phyloP scores from a whole-genome alignment of 2,797 vertebrate genomes.

The Gallinago stenura region DNA sequence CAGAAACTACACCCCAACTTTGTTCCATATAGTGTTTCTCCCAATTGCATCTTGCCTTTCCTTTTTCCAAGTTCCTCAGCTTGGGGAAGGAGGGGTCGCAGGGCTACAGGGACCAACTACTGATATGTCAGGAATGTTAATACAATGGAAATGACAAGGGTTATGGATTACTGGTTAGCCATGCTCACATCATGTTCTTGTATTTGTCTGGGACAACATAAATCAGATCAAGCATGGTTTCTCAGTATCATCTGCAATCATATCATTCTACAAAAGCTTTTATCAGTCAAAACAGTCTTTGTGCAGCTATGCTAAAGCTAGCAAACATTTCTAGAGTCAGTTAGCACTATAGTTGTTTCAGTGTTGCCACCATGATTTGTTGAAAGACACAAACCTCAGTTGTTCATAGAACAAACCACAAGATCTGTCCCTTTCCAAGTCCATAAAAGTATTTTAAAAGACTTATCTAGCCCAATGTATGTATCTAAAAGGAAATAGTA shows the following conservation, averaged over 20 bases:
- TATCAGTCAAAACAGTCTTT: neutral
- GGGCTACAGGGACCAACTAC: neutral
- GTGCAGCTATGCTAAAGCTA: neutral
- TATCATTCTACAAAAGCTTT: neutral
- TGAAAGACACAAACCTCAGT: neutral
- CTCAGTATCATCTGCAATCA: neutral
- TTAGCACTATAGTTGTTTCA: neutral
- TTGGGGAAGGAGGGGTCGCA: no score
- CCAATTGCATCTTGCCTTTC: neutral
- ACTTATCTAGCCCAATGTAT: neutral
- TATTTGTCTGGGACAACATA: neutral
- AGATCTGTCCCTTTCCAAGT: neutral
- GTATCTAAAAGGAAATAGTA: constrained; percentile 67
- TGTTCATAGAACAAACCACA: neutral
- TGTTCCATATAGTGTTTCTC: neutral
- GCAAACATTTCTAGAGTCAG: neutral
- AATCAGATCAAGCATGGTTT: neutral
- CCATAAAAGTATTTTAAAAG: neutral
- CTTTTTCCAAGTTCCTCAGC: neutral
- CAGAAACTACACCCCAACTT: neutral
- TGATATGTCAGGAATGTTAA: neutral
- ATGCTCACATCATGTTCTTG: neutral
- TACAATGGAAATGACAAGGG: neutral
- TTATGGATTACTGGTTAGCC: neutral
- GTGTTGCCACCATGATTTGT: neutral